Base-by-base conservation (phyloP, 1,140 invertebrate species). In the Polyergus mexicanus region DNA sequence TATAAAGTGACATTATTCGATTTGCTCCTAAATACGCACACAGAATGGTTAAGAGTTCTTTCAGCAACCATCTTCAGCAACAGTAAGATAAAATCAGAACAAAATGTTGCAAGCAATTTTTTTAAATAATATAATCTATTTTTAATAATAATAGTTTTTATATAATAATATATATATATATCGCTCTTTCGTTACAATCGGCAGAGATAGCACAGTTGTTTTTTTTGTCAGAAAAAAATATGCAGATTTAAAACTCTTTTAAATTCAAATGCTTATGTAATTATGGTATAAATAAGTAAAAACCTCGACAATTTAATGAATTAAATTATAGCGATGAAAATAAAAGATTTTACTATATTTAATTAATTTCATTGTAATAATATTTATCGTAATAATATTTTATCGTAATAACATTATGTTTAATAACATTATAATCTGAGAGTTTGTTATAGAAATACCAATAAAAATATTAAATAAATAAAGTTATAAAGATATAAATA, bases 1-100 rank as follows among this genome's bases (percentile, higher is more conserved):
- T 51, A 16, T n/a, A 38, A 58, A 74, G 32, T 74, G 71, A 74
- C 51, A 58, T 58, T 74, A 74, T 58, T 74, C 32, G 25, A 74
- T 74, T 74, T 58, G 32, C 32, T 22, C 32, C 11, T 74, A 56
- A 28, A 74, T 56, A 74, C 51, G 71, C 13, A 7, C n/a, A 58
- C 32, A 13, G 51, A 74, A 74, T 74, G 35, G 32, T 58, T 74
- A 74, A 56, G n/a, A 2, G 11, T 8, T 74, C 38, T 16, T n/a
- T 38, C 28, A 54, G 19, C 47, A 19, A 56, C 0, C 47, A 51
- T 51, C 7, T 32, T 35, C 25, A 74, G 47, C 11, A 74, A 74
- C 32, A 56, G n/a, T n/a, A 22, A 51, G 4, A n/a, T 38, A 58
- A 54, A 25, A 35, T 35, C 19, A 32, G 22, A 35, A 28, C 25